Evolutionary conservation across 23 tunicate genomes (phyloP), one percentile per base, ranked within the genome.

Genomic region (Halocynthia roretzi): DNA sequence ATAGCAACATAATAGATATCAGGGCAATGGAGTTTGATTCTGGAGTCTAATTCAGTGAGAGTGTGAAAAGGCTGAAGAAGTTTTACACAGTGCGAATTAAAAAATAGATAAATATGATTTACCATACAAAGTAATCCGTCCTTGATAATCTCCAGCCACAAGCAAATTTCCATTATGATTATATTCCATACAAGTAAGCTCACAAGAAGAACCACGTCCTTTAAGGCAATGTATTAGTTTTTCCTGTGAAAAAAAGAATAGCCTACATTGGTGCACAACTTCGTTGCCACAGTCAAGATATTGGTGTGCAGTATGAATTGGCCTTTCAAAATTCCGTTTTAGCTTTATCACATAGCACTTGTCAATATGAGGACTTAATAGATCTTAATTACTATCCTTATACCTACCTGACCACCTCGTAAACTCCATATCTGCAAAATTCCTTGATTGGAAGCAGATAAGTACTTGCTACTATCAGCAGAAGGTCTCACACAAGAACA

Each of bases 111-210:
- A n/a, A n/a, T 54, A 69, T 53, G 18, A 75, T 77, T 71, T 50
- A 74, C 80, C 91, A 49, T 72, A 81, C 5, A 86, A 7, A n/a
- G 78, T 66, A 2, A 86, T 10, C 10, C 7, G 22, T n/a, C 91
- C 91, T 53, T 72, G 72, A 15, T 81, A 60, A 61, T 80, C 83
- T 0, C 88, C 96, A 54, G 74, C 51, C 6, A 63, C 85, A 58
- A 89, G 54, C 21, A 70, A 15, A 55, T 68, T 65, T 2, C 83
- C 96, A 7, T 69, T 70, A 52, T 76, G 70, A 61, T 80, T 76
- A 53, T 50, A 84, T 6, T 78, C 77, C 52, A 89, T 19, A 50
- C 88, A 89, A n/a, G 82, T 83, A 12, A 68, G 21, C 54, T 56
- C 56, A 68, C 57, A 49, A 8, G 15, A 52, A 8, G 31, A 8